Base-by-base conservation (phyloP, 1,140 invertebrate genomes). In the Nilaparvata lugens region DNA sequence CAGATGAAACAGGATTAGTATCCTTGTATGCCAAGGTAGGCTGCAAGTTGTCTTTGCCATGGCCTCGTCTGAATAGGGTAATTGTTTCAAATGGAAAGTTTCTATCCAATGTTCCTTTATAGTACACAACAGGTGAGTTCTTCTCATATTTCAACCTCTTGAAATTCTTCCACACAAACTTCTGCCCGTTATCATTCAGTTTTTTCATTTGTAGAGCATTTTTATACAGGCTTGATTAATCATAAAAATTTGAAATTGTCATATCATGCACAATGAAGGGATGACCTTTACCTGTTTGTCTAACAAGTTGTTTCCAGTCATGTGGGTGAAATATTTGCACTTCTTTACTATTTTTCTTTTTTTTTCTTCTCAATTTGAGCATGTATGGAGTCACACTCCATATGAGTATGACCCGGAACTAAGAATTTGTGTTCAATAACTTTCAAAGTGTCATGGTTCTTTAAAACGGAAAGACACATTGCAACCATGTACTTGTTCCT, bases 361-460 rank as follows among this genome's bases (percentile, higher is more conserved):
- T 70, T 65, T 52, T 63, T 28, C 57, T 61, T 64, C 63, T 71
- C 69, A 13, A 72, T 72, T 16, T 65, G 16, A 0, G 66, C 65
- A 64, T 71, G 71, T 52, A 69, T 67, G 18, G 40, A 48, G 51
- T 71, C 69, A 61, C 67, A 68, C 55, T 70, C 70, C 67, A 73
- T 69, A 55, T 48, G 21, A 48, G 45, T 11, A 18, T 48, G 45
- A 48, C 45, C 45, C 4, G 45, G 21, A 23, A 48, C 45, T 48
- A 48, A 23, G 45, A 48, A 48, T 48, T 48, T 48, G 45, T 48
- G 45, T 19, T 48, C 45, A 7, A 23, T 18, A 19, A 23, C 21
- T 23, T 48, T 18, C 5, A 48, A 48, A 48, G 16, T 19, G 4
- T 48, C 45, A 48, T 23, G 16, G 21, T 48, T 48, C 21, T 48